Evolutionary conservation across 2,888 invertebrate genomes (phyloP).

Genomic region (Tetragnatha montana): DNA sequence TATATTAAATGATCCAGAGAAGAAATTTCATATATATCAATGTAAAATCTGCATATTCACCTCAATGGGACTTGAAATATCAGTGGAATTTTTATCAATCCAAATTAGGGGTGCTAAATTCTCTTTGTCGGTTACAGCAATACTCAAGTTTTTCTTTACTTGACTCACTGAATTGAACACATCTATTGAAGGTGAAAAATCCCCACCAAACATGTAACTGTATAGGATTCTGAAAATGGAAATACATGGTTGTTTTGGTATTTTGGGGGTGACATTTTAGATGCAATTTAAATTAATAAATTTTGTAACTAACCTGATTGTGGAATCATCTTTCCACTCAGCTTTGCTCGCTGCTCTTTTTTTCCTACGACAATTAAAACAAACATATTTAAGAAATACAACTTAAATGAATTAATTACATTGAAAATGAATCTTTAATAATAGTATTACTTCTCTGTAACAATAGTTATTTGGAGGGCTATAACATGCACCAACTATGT

Average conservation of each 20-base stretch:
- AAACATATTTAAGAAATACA: too few species aligned
- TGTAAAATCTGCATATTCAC: constrained; percentile 19
- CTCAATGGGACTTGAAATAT: constrained; percentile 47
- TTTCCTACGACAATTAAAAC: constrained; percentile 4
- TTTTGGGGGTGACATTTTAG: not conserved
- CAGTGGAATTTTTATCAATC: constrained; percentile 67
- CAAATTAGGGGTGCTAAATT: constrained; percentile 52
- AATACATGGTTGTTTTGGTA: not conserved
- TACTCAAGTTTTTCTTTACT: constrained; percentile 32
- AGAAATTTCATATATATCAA: not conserved
- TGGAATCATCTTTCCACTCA: constrained; percentile 41
- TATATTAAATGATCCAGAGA: not conserved
- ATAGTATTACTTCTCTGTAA: too few species aligned
- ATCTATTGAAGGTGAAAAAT: constrained; percentile 41
- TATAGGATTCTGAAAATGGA: constrained; percentile 42
- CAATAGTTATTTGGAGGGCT: too few species aligned
- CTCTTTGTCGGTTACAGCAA: constrained; percentile 46
- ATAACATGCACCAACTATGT: too few species aligned
- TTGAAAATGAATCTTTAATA: too few species aligned
- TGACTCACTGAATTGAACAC: constrained; percentile 58
- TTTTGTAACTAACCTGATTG: constrained; percentile 37
- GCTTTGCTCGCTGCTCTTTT: constrained; percentile 35
- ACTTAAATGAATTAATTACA: too few species aligned
- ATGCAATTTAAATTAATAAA: not conserved
- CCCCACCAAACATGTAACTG: constrained; percentile 57